Evolutionary conservation across 30 jellyfish, hydroid and myxozoan genomes (phyloP).

Genomic region (Cassiopea andromeda): DNA sequence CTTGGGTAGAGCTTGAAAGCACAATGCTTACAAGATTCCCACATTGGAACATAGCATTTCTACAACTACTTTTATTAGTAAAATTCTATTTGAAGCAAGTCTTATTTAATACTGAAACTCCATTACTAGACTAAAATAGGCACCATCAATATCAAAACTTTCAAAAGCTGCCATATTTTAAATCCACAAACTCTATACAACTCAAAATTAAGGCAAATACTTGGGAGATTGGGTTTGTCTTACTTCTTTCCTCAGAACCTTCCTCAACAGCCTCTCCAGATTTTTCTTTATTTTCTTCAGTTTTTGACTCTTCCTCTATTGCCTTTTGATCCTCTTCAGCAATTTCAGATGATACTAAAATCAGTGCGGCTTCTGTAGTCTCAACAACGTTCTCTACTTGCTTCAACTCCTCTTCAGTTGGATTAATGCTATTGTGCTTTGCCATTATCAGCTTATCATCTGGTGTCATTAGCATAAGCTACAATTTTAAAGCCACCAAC

Average conservation of each 20-base stretch:
- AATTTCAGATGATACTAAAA: slow-evolving; percentile 80
- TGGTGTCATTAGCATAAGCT: slow-evolving; percentile 84
- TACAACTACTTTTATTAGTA: background rate
- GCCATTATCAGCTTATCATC: slow-evolving; percentile 95
- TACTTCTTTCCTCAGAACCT: slow-evolving; percentile 36
- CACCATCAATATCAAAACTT: too few species aligned
- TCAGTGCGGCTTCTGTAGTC: slow-evolving; percentile 88
- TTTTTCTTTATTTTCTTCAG: slow-evolving; percentile 39
- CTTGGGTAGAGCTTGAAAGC: slow-evolving; percentile 67
- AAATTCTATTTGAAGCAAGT: background rate
- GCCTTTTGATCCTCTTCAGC: slow-evolving; percentile 88
- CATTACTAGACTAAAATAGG: too few species aligned
- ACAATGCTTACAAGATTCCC: slow-evolving; percentile 51
- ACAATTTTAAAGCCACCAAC: too few species aligned
- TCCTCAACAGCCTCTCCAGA: slow-evolving; percentile 41
- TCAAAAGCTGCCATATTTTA: too few species aligned
- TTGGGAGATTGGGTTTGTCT: slow-evolving; percentile 22
- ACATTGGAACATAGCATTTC: slow-evolving; percentile 48
- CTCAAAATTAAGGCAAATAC: slow-evolving; percentile 1
- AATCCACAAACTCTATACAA: too few species aligned
- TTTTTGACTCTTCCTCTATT: slow-evolving; percentile 14
- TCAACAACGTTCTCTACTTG: slow-evolving; percentile 92
- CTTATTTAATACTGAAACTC: too few species aligned
- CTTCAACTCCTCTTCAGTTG: slow-evolving; percentile 87
- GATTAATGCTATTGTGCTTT: slow-evolving; percentile 84